These are phyloP conservation scores for Chromobotia macracanthus DNA, from an alignment of 2,797 vertebrate genomes.

Conservation along the genomic window DNA sequence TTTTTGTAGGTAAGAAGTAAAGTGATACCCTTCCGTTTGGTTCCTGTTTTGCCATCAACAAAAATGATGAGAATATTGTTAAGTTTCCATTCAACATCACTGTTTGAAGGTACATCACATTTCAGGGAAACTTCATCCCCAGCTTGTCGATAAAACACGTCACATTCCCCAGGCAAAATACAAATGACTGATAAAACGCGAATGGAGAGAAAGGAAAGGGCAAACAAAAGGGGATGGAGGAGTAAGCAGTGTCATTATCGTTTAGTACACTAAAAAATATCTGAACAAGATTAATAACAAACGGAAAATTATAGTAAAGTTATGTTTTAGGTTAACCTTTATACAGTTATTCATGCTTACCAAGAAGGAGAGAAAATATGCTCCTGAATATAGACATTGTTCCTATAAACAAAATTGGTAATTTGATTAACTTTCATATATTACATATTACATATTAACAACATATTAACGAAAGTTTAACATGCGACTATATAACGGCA, in stretches of 20 bases:
- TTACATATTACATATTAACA: no score
- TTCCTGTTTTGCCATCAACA: rapidly evolving
- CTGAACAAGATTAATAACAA: no score
- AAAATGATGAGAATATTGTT: rapidly evolving
- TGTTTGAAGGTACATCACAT: rapidly evolving
- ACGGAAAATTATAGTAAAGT: no score
- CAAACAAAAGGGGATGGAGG: constrained; percentile 7
- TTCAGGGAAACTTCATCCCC: rapidly evolving
- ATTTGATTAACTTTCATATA: no score
- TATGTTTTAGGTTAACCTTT: no score
- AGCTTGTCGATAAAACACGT: not conserved
- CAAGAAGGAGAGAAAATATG: not conserved
- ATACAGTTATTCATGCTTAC: constrained; percentile 6
- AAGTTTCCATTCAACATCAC: rapidly evolving
- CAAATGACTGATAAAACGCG: constrained; percentile 62
- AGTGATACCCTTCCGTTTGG: rapidly evolving
- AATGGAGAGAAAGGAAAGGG: not conserved
- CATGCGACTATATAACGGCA: no score
- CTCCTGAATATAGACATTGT: constrained; percentile 8
- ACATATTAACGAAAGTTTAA: no score
- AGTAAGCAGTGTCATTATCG: not conserved
- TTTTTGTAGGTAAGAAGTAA: not conserved
- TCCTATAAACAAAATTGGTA: not conserved
- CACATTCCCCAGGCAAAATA: constrained; percentile 53
- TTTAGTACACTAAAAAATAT: not conserved